A percentile compares a stretch with the other conserved stretches of the same genome.
These are phyloP conservation scores for Coecobrya sp. DNA, from an alignment of 2,888 invertebrate species.

Conservation along the genomic window DNA sequence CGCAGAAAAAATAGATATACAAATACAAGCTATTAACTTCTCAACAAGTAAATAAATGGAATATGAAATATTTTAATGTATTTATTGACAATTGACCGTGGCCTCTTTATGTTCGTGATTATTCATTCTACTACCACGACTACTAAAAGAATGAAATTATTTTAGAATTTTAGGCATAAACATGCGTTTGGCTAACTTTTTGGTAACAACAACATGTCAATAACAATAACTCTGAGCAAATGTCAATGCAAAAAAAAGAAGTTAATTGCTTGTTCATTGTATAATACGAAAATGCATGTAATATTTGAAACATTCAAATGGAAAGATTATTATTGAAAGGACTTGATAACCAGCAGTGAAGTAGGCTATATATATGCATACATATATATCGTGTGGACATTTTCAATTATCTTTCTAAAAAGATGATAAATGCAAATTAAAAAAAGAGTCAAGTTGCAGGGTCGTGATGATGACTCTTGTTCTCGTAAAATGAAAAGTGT, in stretches of 20 bases:
- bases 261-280: too few species aligned
- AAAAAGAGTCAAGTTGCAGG: neutral
- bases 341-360: too few species aligned
- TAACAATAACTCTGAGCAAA: too few species aligned
- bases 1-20: neutral
- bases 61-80: neutral
- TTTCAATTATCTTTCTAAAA: conserved; percentile 32
- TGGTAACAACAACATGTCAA: neutral
- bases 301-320: neutral
- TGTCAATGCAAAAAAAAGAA: too few species aligned
- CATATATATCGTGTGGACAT: neutral
- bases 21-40: neutral
- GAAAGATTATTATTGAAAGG: too few species aligned
- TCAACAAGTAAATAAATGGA: neutral
- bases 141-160: too few species aligned
- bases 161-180: too few species aligned
- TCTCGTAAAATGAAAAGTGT: too few species aligned
- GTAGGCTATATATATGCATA: neutral
- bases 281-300: neutral
- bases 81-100: conserved; percentile 35
- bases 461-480: too few species aligned
- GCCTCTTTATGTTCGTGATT: neutral
- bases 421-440: conserved; percentile 23
- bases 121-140: neutral
- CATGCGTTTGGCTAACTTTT: neutral